phyloP scores from a whole-genome alignment of 2,888 invertebrate genomes.

The Scaptomyza tumidula region DNA sequence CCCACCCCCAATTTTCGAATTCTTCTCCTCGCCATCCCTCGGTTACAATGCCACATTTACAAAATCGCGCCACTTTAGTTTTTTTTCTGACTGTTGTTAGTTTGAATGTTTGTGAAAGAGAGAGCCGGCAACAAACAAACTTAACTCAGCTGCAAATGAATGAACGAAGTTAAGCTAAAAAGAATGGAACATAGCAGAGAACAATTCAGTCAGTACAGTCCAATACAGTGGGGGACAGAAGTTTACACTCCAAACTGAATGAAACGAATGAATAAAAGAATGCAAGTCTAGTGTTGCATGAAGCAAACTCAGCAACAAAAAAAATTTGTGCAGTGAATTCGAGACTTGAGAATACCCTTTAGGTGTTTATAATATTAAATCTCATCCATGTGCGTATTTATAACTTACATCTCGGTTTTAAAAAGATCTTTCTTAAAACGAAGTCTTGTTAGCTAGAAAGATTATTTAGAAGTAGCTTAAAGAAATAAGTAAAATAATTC shows the following conservation, averaged over 20 bases:
- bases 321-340: neutral
- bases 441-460: neutral
- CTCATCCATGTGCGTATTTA: neutral
- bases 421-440: neutral
- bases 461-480: neutral
- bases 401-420: neutral
- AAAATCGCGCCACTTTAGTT: conserved; percentile 59
- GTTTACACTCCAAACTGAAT: conserved; percentile 47
- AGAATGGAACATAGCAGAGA: conserved; percentile 22
- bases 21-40: neutral
- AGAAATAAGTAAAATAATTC: neutral
- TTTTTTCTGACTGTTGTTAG: conserved; percentile 40
- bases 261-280: conserved; percentile 62
- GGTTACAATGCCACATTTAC: conserved; percentile 48
- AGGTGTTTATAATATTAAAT: neutral
- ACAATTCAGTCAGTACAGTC: conserved; percentile 9
- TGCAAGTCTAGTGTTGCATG: conserved; percentile 43
- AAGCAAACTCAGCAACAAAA: conserved; percentile 30
- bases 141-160: conserved; percentile 54
- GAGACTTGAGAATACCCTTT: conserved; percentile 1
- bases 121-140: conserved; percentile 51
- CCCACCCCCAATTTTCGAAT: neutral
- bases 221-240: conserved; percentile 16
- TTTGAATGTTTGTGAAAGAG: conserved; percentile 13
- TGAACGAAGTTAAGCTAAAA: conserved; percentile 42